Evolutionary conservation across 2,888 invertebrate genomes (phyloP).

Genomic region (Tenodera sinensis): DNA sequence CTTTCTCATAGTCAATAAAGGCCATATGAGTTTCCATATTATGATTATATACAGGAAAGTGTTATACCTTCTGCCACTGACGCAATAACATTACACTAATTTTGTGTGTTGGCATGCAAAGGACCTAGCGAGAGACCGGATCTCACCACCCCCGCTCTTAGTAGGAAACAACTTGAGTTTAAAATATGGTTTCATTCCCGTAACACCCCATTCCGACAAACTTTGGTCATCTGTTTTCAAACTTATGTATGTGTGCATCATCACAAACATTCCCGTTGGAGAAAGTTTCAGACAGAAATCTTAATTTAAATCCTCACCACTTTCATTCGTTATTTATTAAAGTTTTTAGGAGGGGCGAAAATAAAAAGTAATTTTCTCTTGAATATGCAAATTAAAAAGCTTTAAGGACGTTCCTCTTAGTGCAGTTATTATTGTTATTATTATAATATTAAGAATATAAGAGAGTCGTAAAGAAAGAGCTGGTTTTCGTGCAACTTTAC

Average conservation of each 20-base stretch:
- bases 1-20: no score
- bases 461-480: background rate
- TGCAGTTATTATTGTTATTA: background rate
- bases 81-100: background rate
- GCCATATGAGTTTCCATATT: no score
- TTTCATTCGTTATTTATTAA: slow-evolving; percentile 29
- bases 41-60: no score
- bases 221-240: slow-evolving; percentile 30
- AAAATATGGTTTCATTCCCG: slow-evolving; percentile 30
- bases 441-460: background rate
- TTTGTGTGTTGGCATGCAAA: background rate
- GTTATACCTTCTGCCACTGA: no score
- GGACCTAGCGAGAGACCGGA: background rate
- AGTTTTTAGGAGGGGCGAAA: slow-evolving; percentile 12
- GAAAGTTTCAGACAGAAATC: slow-evolving; percentile 29
- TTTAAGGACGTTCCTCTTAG: background rate
- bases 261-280: slow-evolving; percentile 23
- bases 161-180: slow-evolving; percentile 13
- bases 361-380: slow-evolving; percentile 25
- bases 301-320: slow-evolving; percentile 32
- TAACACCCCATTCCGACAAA: slow-evolving; percentile 25
- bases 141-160: background rate
- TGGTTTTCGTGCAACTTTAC: background rate
- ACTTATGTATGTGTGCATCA: slow-evolving; percentile 1
- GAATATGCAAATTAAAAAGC: slow-evolving; percentile 19